Percentiles rank a stretch among this genome's conserved stretches.
Evolutionary conservation across 2,113 vertebrate species (phyloP).

Genomic region (Laticauda colubrina): DNA sequence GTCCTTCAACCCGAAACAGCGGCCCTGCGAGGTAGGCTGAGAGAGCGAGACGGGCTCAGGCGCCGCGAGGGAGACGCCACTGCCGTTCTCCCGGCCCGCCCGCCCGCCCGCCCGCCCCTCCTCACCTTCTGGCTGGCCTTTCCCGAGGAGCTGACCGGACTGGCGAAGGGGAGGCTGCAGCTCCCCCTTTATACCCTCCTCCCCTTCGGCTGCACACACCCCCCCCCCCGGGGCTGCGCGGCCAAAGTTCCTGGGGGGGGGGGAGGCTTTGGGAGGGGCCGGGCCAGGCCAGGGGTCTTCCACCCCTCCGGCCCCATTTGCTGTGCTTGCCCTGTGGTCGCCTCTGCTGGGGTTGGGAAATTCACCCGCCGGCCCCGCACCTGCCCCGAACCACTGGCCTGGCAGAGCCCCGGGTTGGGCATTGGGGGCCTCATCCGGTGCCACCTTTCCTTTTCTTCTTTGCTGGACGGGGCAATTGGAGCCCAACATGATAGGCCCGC

Average conservation of each 20-base stretch:
- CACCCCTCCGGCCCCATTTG: neutral
- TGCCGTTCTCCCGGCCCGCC: neutral
- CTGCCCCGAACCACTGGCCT: rapidly evolving
- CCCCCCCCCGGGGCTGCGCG: neutral
- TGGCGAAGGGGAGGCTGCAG: neutral
- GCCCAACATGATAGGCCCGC: neutral
- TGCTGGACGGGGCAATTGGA: neutral
- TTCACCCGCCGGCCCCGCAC: neutral
- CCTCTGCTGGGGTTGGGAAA: constrained; percentile 12
- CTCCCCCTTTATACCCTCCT: neutral
- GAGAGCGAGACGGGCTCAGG: neutral
- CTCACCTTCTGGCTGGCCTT: neutral
- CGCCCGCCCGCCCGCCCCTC: neutral
- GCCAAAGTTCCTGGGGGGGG: constrained; percentile 45
- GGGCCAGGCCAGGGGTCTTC: neutral
- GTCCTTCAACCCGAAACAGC: neutral
- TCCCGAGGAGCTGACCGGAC: neutral
- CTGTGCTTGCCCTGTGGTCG: rapidly evolving
- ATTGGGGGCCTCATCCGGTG: neutral
- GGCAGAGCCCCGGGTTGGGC: no score
- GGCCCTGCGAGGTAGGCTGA: neutral
- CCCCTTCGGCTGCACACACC: no score
- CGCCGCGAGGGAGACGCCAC: neutral
- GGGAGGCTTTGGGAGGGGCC: neutral
- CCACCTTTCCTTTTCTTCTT: neutral